phyloP scores from a whole-genome alignment of 1,140 invertebrate genomes.

The Geopemphigus sp. region DNA sequence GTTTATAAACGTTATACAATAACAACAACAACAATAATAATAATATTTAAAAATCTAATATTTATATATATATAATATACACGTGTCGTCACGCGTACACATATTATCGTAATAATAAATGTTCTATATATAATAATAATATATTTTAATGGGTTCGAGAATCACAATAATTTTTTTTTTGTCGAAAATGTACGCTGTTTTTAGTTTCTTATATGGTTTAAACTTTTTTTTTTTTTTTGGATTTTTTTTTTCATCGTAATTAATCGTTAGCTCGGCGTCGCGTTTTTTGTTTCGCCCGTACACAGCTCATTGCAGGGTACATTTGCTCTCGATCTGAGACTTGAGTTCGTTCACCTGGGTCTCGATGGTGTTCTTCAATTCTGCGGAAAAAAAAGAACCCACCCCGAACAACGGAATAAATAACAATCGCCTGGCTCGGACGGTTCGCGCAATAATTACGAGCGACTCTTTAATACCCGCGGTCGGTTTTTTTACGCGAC shows the following conservation, averaged over 20 bases:
- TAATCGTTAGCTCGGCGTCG: neutral
- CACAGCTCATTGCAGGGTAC: slow-evolving; percentile 77
- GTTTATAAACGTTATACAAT: slow-evolving; percentile 47
- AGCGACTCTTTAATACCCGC: neutral
- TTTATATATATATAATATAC: slow-evolving; percentile 19
- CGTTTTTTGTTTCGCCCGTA: neutral
- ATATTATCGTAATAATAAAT: slow-evolving; percentile 13
- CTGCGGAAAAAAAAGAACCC: slow-evolving; percentile 73
- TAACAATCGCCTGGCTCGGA: neutral
- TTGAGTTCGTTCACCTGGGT: slow-evolving; percentile 92
- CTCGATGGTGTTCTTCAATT: slow-evolving; percentile 91
- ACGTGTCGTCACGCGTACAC: neutral
- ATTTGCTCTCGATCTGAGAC: slow-evolving; percentile 90
- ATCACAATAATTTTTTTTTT: slow-evolving; percentile 25
- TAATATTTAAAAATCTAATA: slow-evolving; percentile 31
- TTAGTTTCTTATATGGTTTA: slow-evolving; percentile 1
- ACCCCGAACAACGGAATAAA: slow-evolving; percentile 55
- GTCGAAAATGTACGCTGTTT: slow-evolving; percentile 25
- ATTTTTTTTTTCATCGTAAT: neutral
- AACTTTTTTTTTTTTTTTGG: slow-evolving; percentile 8
- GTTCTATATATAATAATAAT: slow-evolving; percentile 26
- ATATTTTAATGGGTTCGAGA: slow-evolving; percentile 19
- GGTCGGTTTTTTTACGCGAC: neutral
- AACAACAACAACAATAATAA: slow-evolving; percentile 48
- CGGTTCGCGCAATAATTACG: neutral